These are phyloP conservation scores for Sycophaga agraensis DNA, from an alignment of 1,140 invertebrate species.

Conservation along the genomic window DNA sequence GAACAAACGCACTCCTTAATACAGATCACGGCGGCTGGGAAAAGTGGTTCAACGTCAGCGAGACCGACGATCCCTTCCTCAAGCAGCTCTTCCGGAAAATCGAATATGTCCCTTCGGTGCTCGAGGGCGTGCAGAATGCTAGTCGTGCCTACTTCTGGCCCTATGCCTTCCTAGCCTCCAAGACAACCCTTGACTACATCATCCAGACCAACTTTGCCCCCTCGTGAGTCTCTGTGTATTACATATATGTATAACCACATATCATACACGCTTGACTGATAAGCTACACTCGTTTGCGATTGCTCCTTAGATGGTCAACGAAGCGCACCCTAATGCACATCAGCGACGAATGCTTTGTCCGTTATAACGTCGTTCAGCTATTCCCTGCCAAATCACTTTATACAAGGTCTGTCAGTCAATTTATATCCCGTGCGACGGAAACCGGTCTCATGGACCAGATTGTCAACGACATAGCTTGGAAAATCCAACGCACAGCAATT, in stretches of 20 bases:
- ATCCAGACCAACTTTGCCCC: constrained; percentile 68
- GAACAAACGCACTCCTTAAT: neutral
- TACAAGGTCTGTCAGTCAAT: constrained; percentile 60
- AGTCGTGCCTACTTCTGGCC: constrained; percentile 72
- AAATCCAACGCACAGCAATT: constrained; percentile 62
- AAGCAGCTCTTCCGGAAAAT: constrained; percentile 65
- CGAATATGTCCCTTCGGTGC: constrained; percentile 65
- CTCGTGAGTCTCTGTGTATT: constrained; percentile 59
- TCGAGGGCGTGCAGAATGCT: constrained; percentile 68
- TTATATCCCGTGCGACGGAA: constrained; percentile 64
- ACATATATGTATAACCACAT: neutral
- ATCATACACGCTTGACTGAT: neutral
- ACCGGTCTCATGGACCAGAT: constrained; percentile 68
- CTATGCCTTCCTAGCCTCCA: constrained; percentile 72
- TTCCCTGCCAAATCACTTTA: constrained; percentile 66
- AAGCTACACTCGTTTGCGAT: neutral
- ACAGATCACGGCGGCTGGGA: constrained; percentile 72
- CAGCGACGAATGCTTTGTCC: constrained; percentile 70
- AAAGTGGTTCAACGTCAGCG: constrained; percentile 67
- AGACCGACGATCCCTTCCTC: constrained; percentile 55
- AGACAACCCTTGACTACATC: constrained; percentile 67
- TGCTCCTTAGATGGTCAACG: constrained; percentile 43
- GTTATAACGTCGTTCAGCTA: constrained; percentile 65
- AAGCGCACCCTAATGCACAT: constrained; percentile 69
- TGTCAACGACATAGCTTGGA: constrained; percentile 68